Conservation (phyloP, 1,140 invertebrate genomes). For the Drosophila lacteicornis region DNA sequence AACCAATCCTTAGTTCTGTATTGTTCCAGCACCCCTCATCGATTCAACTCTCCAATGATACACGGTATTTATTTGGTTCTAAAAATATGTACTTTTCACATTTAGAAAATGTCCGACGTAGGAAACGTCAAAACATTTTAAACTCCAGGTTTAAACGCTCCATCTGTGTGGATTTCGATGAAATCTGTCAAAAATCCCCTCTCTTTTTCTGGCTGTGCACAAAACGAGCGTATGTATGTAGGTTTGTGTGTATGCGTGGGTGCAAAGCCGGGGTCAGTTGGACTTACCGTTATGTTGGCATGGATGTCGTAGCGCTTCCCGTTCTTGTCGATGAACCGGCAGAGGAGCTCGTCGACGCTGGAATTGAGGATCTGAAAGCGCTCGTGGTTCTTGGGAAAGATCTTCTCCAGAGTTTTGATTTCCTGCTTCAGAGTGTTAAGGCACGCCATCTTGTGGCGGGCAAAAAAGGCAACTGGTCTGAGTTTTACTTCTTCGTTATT, state of each 20-base stretch:
- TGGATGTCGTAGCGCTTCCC: constrained; percentile 98
- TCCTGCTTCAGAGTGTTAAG: constrained; percentile 98
- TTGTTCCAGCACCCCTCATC: no score
- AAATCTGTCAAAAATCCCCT: no score
- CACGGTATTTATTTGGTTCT: no score
- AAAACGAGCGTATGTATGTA: background rate
- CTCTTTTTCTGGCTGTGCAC: background rate
- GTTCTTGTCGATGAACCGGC: constrained; percentile 97
- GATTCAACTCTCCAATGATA: no score
- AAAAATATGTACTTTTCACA: background rate
- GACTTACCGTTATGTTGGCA: constrained; percentile 98
- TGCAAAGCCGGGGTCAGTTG: background rate
- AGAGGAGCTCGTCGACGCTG: constrained; percentile 98
- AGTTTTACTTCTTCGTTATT: constrained; percentile 24
- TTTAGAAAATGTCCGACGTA: background rate
- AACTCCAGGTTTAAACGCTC: no score
- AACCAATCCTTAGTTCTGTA: no score
- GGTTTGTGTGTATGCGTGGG: constrained; percentile 1
- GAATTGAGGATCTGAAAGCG: constrained; percentile 98
- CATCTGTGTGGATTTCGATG: no score
- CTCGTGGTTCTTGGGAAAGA: constrained; percentile 98
- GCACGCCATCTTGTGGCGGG: constrained; percentile 93
- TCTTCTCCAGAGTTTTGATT: constrained; percentile 97
- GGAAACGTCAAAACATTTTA: no score
- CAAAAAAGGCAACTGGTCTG: constrained; percentile 64